Conservation (phyloP, 2,888 invertebrate genomes). For the Brachyopa scutellaris region DNA sequence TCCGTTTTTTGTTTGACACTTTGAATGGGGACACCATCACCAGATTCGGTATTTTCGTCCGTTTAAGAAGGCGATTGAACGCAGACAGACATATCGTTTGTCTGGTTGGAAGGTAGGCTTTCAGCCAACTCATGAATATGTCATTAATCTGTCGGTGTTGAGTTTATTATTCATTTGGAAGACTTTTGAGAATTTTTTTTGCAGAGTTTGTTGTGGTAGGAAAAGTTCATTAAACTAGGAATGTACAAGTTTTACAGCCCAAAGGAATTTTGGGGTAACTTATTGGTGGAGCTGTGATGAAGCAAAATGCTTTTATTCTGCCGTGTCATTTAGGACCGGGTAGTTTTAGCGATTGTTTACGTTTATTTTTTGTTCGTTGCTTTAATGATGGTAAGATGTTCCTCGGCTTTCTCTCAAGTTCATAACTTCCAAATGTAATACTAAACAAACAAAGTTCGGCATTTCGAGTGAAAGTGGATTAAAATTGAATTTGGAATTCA, state of each 20-base stretch:
- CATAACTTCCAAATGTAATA: too few species aligned
- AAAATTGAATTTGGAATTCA: too few species aligned
- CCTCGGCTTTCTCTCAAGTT: too few species aligned
- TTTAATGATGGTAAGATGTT: too few species aligned
- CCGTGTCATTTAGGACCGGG: background rate
- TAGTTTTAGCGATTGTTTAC: too few species aligned
- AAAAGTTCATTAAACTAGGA: conserved; percentile 41
- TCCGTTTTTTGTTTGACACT: conserved; percentile 43
- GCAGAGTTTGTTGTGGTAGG: background rate
- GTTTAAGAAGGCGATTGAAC: background rate
- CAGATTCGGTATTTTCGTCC: conserved; percentile 29
- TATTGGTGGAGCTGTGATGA: conserved; percentile 6
- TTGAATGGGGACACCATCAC: conserved; percentile 61
- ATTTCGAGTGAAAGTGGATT: too few species aligned
- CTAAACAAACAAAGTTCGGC: too few species aligned
- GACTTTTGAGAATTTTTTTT: background rate
- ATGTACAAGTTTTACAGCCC: background rate
- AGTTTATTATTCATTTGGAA: background rate
- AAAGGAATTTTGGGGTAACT: background rate
- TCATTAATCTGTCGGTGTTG: conserved; percentile 33
- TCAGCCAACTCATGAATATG: conserved; percentile 27
- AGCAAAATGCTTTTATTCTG: conserved; percentile 8
- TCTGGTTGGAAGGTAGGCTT: conserved; percentile 7
- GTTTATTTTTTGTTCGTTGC: too few species aligned
- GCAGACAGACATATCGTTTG: background rate